Conservation (phyloP, 2,797 vertebrate genomes). For the Anguilla pacifica region DNA sequence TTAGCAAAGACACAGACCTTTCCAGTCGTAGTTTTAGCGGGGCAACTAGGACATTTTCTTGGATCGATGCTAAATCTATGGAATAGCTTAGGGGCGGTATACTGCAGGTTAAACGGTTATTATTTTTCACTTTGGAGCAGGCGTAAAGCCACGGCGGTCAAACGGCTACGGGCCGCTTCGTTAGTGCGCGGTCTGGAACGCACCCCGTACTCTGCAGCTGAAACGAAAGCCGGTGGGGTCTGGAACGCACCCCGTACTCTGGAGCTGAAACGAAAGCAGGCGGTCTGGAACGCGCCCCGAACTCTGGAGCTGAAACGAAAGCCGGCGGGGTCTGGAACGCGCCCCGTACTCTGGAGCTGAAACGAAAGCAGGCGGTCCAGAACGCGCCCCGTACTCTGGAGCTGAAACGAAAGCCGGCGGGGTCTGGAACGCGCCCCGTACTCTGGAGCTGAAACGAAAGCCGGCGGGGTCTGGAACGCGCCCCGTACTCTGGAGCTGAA, state of each 20-base stretch:
- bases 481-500: slow-evolving; percentile 27
- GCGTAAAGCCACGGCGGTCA: not conserved
- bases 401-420: slow-evolving; percentile 36
- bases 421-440: no score
- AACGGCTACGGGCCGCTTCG: not conserved
- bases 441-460: slow-evolving; percentile 40
- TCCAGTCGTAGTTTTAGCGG: not conserved
- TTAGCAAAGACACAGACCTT: not conserved
- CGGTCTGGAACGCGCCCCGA: no score
- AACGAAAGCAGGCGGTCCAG: slow-evolving; percentile 28
- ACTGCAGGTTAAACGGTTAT: not conserved
- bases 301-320: slow-evolving; percentile 40
- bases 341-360: slow-evolving; percentile 23
- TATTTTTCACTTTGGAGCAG: not conserved
- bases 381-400: slow-evolving; percentile 1
- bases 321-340: not conserved
- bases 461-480: not conserved
- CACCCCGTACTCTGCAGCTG: slow-evolving; percentile 25
- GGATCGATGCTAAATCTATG: not conserved
- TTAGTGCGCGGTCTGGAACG: not conserved
- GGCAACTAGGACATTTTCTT: not conserved
- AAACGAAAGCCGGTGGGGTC: slow-evolving; percentile 31
- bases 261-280: slow-evolving; percentile 37
- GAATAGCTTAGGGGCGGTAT: not conserved
- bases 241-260: not conserved